Evolutionary conservation across 2,113 vertebrate species (phyloP).

Genomic region (Prochilodus magdalenae): DNA sequence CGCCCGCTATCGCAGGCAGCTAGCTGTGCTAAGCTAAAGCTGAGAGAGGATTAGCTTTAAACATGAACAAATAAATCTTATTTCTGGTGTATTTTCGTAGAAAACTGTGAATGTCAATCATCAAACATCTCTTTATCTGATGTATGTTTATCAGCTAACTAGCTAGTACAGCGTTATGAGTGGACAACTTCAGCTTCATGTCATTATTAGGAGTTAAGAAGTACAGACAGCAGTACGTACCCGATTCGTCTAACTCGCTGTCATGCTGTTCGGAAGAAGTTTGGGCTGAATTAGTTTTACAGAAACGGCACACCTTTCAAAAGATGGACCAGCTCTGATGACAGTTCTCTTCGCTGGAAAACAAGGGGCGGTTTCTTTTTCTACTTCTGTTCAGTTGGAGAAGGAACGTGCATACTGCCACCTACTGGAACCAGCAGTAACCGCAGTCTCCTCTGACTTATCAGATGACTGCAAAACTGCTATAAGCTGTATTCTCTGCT

Average conservation of each 20-base stretch:
- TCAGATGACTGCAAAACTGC: too few species aligned
- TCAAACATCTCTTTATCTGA: too few species aligned
- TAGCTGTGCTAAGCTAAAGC: background rate
- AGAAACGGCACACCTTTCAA: background rate
- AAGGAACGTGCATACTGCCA: background rate
- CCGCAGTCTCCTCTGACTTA: background rate
- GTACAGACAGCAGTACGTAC: background rate
- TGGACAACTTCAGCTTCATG: background rate
- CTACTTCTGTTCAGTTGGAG: background rate
- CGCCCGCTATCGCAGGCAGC: background rate
- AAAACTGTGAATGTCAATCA: too few species aligned
- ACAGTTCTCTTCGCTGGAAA: background rate
- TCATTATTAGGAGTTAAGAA: background rate
- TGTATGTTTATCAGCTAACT: too few species aligned
- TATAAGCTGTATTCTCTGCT: too few species aligned
- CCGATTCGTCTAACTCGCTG: background rate
- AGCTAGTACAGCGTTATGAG: background rate
- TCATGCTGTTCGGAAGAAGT: background rate
- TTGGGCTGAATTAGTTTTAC: background rate
- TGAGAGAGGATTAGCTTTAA: too few species aligned
- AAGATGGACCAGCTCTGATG: background rate
- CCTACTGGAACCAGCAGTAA: background rate
- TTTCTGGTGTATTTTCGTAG: too few species aligned
- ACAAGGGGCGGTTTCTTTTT: background rate
- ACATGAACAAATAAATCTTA: too few species aligned